A percentile compares a stretch with the other conserved stretches of the same genome.
Evolutionary conservation across 2,888 invertebrate species (phyloP).

Genomic region (Norana najaformis): DNA sequence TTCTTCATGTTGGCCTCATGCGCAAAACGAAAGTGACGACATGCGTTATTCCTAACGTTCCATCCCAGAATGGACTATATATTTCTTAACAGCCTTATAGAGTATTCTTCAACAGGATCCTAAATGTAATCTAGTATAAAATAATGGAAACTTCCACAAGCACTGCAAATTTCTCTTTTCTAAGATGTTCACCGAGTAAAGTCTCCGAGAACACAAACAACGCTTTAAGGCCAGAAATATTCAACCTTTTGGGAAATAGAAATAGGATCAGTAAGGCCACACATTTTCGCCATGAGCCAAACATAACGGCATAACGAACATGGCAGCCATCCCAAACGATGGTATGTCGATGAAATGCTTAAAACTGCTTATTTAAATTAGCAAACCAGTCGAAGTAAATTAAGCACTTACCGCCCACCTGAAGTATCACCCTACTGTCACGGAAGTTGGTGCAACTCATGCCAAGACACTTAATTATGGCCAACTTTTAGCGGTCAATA

Average conservation of each 20-base stretch:
- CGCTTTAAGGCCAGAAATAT: neutral
- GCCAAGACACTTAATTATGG: slow-evolving; percentile 1
- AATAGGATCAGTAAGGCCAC: slow-evolving; percentile 1
- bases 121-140: neutral
- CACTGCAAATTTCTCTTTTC: neutral
- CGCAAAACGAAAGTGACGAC: neutral
- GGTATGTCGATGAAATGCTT: neutral
- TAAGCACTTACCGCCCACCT: neutral
- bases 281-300: neutral
- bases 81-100: neutral
- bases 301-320: neutral
- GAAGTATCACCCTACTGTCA: neutral
- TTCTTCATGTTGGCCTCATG: neutral
- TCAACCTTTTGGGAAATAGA: neutral
- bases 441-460: slow-evolving; percentile 1
- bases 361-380: neutral
- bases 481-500: neutral
- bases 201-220: neutral
- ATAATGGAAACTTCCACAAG: neutral
- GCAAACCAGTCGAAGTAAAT: neutral
- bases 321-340: neutral
- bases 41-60: too few species aligned
- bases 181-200: neutral
- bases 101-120: neutral
- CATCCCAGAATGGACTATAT: too few species aligned